Evolutionary conservation across 2,113 vertebrate genomes (phyloP), one percentile per base, ranked within the genome.

Genomic region (Anguilla rostrata): DNA sequence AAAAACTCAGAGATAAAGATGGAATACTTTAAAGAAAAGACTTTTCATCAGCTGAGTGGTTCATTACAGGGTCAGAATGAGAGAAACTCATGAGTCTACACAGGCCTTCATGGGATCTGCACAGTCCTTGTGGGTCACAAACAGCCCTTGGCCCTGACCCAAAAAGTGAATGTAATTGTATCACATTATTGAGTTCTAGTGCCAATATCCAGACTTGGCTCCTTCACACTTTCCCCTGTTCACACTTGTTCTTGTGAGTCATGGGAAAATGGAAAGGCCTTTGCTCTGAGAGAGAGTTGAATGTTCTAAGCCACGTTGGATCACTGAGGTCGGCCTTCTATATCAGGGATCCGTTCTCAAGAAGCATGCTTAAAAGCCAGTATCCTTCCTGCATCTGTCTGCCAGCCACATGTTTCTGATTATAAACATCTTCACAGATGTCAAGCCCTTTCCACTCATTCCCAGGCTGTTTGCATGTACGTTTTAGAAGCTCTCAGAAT

Each of bases 301-400:
- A 29, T 66, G 57, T 46, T 79, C 71, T 80, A 79, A 34, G 39
- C 34, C 43, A 71, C 75, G 34, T 20, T 57, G 75, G 49, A 34
- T 85, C 75, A 6, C 29, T 14, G 81, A 43, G 60, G 41, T 79
- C 63, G 66, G 57, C 34, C 57, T 34, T 60, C 49, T 81, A 53
- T 39, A 15, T 29, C 18, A 39, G 40, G 39, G 63, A 57, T 75
- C 78, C 43, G 78, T 9, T 83, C 81, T 83, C 43, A n/a, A 78
- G 53, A 83, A 43, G 57, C 40, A 43, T 75, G 78, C 83, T 86
- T 79, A 82, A 75, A 79, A 60, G 80, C 80, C 56, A 78, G 83
- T 83, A 82, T 87, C 86, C 85, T 92, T 90, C 90, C 87, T 86
- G 86, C 40, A n/a, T 41, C 56, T 39, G 40, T 4, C 63, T 56